A percentile compares a stretch with the other conserved stretches of the same genome.
Evolutionary conservation across 2,113 vertebrate genomes (phyloP).

Genomic region (Perca flavescens): DNA sequence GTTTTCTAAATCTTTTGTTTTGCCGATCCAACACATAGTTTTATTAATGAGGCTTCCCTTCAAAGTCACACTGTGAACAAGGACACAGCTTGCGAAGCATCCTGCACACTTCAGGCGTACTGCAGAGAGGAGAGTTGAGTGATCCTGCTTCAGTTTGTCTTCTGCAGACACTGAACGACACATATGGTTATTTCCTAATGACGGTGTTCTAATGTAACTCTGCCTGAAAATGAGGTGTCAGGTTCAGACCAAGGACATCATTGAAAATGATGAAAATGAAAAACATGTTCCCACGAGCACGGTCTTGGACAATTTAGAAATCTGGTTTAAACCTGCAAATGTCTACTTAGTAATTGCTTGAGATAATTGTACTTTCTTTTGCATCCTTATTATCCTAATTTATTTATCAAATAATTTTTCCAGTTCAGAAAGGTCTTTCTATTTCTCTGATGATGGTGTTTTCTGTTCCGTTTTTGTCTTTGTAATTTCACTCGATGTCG

Average conservation of each 20-base stretch:
- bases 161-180: not conserved
- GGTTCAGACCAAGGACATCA: not conserved
- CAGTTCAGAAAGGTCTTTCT: no score
- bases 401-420: no score
- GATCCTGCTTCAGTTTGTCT: not conserved
- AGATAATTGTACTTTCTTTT: no score
- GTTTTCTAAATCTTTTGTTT: not conserved
- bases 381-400: no score
- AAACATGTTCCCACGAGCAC: no score
- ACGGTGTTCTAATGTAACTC: not conserved
- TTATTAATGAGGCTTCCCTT: not conserved
- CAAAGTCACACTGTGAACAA: conserved; percentile 22
- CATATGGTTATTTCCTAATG: not conserved
- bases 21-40: not conserved
- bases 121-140: not conserved
- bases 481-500: no score
- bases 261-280: not conserved
- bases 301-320: no score
- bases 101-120: not conserved
- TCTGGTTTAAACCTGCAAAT: no score
- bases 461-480: no score
- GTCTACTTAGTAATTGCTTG: no score
- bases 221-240: not conserved
- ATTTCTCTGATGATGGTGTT: no score
- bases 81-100: conserved; percentile 7